Base-by-base conservation (phyloP, 35 echinoderm and acorn worm species). In the Eucidaris tribuloides region DNA sequence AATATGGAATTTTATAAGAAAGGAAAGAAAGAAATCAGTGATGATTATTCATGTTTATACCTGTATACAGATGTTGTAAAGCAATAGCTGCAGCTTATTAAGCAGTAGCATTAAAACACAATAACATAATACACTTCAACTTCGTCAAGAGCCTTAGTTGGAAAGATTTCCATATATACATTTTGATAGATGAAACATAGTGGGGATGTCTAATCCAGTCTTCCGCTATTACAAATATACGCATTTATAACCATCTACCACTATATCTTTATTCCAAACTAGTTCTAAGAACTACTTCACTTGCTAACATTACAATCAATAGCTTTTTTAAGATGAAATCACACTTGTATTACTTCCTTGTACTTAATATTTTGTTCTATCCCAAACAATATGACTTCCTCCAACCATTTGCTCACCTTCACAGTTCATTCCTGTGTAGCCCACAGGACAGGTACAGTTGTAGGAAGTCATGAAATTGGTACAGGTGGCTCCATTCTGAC, bases 401-500 rank as follows among this genome's bases (percentile, higher is more conserved):
- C n/a, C n/a, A n/a, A n/a, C n/a, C 22, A 1, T 64, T 64, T 0
- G 0, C 3, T 64, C 44, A 74, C 68, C 61, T 46, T 84, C 61
- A 35, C 82, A 84, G 25, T 84, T 29, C 14, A 31, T 43, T 31
- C 82, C 82, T 31, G 41, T 65, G 40, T 42, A 84, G 22, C 82
- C 82, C 42, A 68, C 56, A 0, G 30, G 22, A 34, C 82, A 84
- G 23, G 38, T 48, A 71, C 82, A 84, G 42, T 84, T 65, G 56
- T 68, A 66, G 13, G 43, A 84, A 13, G 82, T 72, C 42, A 39
- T 84, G 62, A 84, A 84, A 43, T 84, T 84, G n/a, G 62, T 70
- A 32, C 82, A 84, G 2, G 82, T 71, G 42, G 82, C 61, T 7
- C 65, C 61, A 48, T 84, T 84, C 61, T 71, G 40, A 66, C 82